A percentile compares a stretch with the other conserved stretches of the same genome.
Evolutionary conservation across 1,140 invertebrate species (phyloP).

Genomic region (Protaetia brevitarsis): DNA sequence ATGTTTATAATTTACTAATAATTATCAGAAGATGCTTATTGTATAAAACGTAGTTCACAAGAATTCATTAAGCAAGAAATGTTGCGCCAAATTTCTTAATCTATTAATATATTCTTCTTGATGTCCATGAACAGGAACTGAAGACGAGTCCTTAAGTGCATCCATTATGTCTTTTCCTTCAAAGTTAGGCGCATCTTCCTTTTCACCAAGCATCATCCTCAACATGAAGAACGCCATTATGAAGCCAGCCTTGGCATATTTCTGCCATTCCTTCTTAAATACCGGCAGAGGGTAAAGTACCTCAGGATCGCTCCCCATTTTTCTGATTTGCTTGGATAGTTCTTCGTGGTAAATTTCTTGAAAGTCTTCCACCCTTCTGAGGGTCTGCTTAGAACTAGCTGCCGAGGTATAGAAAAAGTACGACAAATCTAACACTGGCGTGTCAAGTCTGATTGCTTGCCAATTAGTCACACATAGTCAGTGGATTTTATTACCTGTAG

Average conservation of each 20-base stretch:
- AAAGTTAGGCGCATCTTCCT: not conserved
- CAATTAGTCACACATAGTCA: slow-evolving; percentile 54
- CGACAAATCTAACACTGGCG: slow-evolving; percentile 57
- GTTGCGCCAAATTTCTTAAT: not conserved
- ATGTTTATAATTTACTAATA: no score
- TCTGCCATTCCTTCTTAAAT: not conserved
- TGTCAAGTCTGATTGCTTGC: slow-evolving; percentile 55
- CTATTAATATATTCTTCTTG: not conserved
- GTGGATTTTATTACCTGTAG: no score
- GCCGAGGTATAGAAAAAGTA: slow-evolving; percentile 59
- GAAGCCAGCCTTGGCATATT: not conserved
- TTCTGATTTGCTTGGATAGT: slow-evolving; percentile 47
- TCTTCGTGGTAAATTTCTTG: slow-evolving; percentile 56
- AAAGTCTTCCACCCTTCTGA: slow-evolving; percentile 49
- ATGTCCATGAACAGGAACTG: not conserved
- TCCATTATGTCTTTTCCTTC: no score
- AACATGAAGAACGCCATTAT: not conserved
- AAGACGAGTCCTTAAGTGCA: not conserved
- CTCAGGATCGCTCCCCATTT: no score
- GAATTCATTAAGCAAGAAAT: no score
- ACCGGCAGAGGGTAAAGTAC: slow-evolving; percentile 47
- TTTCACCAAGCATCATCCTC: not conserved
- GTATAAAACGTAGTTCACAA: no score
- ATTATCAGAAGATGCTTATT: no score
- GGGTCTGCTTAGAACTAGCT: slow-evolving; percentile 49